Conservation (phyloP, 1,140 invertebrate species). For the Homalodisca vitripennis region DNA sequence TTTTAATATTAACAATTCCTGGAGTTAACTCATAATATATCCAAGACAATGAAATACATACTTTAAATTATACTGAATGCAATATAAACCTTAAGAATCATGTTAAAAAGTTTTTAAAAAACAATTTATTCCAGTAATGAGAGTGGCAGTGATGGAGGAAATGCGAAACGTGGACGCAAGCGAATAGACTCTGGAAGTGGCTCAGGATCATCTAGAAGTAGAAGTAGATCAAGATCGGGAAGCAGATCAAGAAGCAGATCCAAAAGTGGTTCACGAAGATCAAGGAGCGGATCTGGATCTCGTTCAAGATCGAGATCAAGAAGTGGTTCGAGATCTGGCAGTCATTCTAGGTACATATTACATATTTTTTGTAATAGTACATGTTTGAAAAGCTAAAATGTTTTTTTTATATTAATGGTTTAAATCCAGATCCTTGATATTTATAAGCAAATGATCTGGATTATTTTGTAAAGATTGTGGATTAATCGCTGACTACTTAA, state of each 20-base stretch:
- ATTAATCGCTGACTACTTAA: too few species aligned
- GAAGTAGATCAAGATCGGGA: conserved; percentile 38
- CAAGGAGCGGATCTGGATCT: conserved; percentile 23
- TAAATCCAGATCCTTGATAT: too few species aligned
- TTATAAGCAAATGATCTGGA: too few species aligned
- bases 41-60: too few species aligned
- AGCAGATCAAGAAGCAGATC: conserved; percentile 42
- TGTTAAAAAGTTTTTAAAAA: conserved; percentile 30
- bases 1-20: too few species aligned
- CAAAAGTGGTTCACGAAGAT: conserved; percentile 39
- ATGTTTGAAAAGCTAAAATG: background rate
- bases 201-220: conserved; percentile 36
- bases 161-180: conserved; percentile 50
- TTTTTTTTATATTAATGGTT: background rate
- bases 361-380: background rate
- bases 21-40: too few species aligned
- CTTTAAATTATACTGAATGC: too few species aligned
- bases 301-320: conserved; percentile 34
- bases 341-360: background rate
- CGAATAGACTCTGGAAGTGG: conserved; percentile 45
- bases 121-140: conserved; percentile 49
- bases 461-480: too few species aligned
- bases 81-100: too few species aligned
- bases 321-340: conserved; percentile 33
- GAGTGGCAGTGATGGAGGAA: conserved; percentile 53